Base-by-base conservation (phyloP, 2,888 invertebrate genomes). In the Anticlea derivata region DNA sequence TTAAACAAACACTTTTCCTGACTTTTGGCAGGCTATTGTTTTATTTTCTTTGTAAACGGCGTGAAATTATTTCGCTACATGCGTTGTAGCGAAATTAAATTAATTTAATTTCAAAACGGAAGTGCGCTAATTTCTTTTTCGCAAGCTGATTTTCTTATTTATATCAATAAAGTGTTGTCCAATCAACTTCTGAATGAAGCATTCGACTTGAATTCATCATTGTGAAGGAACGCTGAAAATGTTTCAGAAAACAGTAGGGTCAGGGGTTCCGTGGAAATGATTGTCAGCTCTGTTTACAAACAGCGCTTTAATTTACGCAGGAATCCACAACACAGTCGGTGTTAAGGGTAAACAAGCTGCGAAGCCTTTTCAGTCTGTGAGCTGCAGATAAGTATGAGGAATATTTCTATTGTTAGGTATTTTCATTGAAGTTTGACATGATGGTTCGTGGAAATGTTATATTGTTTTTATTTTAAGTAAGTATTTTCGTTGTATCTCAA, bases 241-340 rank as follows among this genome's bases (percentile, higher is more conserved):
- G 65, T 66, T 76, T 69, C 75, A 75, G 73, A 73, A 76, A 75
- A 77, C 62, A 49, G 49, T 54, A 65, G 67, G 68, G 70, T 73
- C 71, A 71, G 63, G 66, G 65, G 70, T 83, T 84, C 79, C 69
- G 66, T 76, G 84, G 76, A 87, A 81, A 80, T 72, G 78, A 72
- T 70, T 80, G 78, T 80, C 80, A 71, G 61, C 59, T 61, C 60
- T 86, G 80, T 86, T 82, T 86, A 86, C 80, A 86, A 87, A 86
- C 81, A 85, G 70, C 68, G 75, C 70, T 80, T 82, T 84, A 86
- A 85, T 84, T 85, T 82, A 81, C 78, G 68, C 66, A 77, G 72
- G 83, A 86, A 86, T 88, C 80, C 73, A 75, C 84, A 86, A 83
- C 86, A 86, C 60, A 61, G 73, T 50, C 72, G 66, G 68, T 67